These are phyloP conservation scores for Leucania comma DNA, from an alignment of 2,888 invertebrate genomes.

Conservation along the genomic window DNA sequence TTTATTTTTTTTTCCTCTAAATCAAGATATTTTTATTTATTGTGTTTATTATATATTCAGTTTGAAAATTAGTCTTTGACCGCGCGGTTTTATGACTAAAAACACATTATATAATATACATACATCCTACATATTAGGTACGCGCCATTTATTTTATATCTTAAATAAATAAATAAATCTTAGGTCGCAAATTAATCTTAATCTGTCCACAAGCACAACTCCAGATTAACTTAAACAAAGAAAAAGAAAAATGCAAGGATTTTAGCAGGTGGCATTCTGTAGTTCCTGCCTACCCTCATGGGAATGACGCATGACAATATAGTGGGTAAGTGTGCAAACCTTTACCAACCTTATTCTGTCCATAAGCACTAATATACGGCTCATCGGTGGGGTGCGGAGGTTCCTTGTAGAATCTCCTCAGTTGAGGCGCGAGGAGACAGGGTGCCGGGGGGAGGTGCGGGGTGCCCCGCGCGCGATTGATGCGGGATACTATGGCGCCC, in stretches of 20 bases:
- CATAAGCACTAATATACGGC: conserved; percentile 84
- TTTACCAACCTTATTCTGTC: conserved; percentile 77
- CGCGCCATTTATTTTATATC: too few relatives aligned
- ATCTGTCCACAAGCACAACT: neutral
- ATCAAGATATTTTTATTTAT: too few relatives aligned
- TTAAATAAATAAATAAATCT: too few relatives aligned
- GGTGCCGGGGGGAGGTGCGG: conserved; percentile 82
- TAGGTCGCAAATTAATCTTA: too few relatives aligned
- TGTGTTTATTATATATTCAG: too few relatives aligned
- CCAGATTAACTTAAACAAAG: too few relatives aligned
- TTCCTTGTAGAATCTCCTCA: conserved; percentile 90
- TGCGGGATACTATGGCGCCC: conserved; percentile 77
- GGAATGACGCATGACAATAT: neutral
- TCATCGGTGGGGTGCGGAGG: conserved; percentile 86
- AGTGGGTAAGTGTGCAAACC: neutral
- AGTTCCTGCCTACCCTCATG: neutral
- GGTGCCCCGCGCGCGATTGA: conserved; percentile 75
- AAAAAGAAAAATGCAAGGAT: neutral
- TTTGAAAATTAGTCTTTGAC: too few relatives aligned
- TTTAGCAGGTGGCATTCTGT: neutral
- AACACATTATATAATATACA: too few relatives aligned
- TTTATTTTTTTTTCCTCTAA: too few relatives aligned
- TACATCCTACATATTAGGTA: too few relatives aligned
- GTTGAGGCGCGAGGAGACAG: conserved; percentile 93
- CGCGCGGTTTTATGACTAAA: too few relatives aligned